Conservation (phyloP, 53 echinoderm and acorn worm species). For the Antedon mediterranea region DNA sequence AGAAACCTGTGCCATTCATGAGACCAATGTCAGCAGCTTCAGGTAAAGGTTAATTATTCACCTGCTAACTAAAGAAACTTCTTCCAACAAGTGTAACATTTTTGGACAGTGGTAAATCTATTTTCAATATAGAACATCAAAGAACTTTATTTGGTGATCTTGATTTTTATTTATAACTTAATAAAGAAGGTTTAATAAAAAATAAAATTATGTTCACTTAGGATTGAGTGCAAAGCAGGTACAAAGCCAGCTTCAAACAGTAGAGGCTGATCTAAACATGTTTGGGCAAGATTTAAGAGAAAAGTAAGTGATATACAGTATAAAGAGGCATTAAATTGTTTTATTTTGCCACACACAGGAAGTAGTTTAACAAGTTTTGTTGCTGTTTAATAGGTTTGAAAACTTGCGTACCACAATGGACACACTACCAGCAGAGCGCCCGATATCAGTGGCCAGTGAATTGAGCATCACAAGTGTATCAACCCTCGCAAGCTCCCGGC, state of each 20-base stretch:
- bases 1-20: slow-evolving; percentile 63
- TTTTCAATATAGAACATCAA: no score
- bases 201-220: slow-evolving; percentile 9
- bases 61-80: no score
- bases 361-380: no score
- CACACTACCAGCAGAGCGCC: slow-evolving; percentile 47
- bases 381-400: slow-evolving; percentile 57
- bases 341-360: no score
- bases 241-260: slow-evolving; percentile 57
- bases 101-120: no score
- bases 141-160: no score
- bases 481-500: slow-evolving; percentile 22
- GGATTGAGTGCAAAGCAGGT: slow-evolving; percentile 79
- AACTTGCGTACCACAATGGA: slow-evolving; percentile 50
- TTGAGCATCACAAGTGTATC: slow-evolving; percentile 18
- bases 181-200: no score
- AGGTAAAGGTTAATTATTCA: slow-evolving; percentile 20
- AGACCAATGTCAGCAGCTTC: slow-evolving; percentile 90
- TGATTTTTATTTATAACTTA: no score
- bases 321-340: no score
- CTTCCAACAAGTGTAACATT: no score
- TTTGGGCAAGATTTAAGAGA: slow-evolving; percentile 34
- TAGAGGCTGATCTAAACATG: slow-evolving; percentile 26
- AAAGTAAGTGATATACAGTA: slow-evolving; percentile 18
- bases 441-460: slow-evolving; percentile 9